Evolutionary conservation across 2,888 invertebrate species (phyloP).

Genomic region (Phengaris alcon): DNA sequence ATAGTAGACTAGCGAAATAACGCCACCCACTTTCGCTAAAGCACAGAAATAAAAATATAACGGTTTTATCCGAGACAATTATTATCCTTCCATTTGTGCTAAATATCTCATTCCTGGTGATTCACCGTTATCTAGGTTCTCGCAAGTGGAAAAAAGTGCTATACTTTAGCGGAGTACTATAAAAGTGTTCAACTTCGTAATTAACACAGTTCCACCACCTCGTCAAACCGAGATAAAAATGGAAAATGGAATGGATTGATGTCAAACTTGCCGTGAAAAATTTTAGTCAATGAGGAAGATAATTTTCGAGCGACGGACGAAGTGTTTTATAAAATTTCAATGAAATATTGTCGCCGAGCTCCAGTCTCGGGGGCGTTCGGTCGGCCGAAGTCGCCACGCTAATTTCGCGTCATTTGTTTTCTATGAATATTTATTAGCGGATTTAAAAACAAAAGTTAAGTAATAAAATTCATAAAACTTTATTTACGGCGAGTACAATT

Average conservation of each 20-base stretch:
- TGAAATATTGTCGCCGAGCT: constrained; percentile 60
- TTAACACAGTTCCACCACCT: constrained; percentile 68
- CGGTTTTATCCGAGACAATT: constrained; percentile 8
- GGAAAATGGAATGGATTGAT: constrained; percentile 72
- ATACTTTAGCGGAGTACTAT: constrained; percentile 51
- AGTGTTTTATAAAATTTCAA: constrained; percentile 67
- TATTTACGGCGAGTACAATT: constrained; percentile 12
- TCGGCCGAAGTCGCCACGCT: constrained; percentile 54
- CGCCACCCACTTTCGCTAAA: background rate
- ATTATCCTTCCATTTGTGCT: constrained; percentile 25
- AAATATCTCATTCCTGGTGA: constrained; percentile 34
- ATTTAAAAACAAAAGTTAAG: constrained; percentile 57
- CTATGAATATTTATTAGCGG: constrained; percentile 70
- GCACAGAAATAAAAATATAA: background rate
- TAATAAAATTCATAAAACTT: constrained; percentile 26
- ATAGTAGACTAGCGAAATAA: background rate
- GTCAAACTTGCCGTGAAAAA: constrained; percentile 76
- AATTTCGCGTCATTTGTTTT: constrained; percentile 66
- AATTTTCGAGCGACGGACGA: constrained; percentile 63
- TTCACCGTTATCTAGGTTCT: constrained; percentile 45
- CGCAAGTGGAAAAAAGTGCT: constrained; percentile 47
- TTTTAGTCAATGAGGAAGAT: constrained; percentile 74
- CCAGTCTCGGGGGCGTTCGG: constrained; percentile 49
- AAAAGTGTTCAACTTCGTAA: constrained; percentile 62
- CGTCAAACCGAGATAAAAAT: constrained; percentile 68